A percentile compares a stretch with the other conserved stretches of the same genome.
These are phyloP conservation scores for Dromococcyx pavoninus DNA, from an alignment of 2,797 vertebrate species.

Conservation along the genomic window DNA sequence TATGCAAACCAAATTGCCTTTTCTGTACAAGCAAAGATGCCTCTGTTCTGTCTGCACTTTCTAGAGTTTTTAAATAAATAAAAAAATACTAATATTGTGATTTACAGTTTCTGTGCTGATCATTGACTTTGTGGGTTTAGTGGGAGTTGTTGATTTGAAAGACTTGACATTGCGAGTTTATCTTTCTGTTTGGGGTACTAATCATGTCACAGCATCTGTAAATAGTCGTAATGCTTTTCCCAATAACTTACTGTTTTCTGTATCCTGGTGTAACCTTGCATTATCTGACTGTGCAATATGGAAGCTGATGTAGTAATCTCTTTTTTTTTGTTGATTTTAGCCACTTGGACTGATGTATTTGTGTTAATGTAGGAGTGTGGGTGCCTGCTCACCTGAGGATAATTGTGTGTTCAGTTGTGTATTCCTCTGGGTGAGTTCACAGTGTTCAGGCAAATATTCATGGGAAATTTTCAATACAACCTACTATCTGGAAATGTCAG, in stretches of 20 bases:
- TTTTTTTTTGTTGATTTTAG: not conserved
- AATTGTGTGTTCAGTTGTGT: not conserved
- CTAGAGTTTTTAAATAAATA: not conserved
- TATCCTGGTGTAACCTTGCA: not conserved
- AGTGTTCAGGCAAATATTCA: not conserved
- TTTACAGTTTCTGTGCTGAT: not conserved
- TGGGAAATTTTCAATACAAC: not conserved
- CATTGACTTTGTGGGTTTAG: not conserved
- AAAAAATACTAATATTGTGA: not conserved
- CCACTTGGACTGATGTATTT: not conserved
- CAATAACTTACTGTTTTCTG: not conserved
- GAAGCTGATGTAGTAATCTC: not conserved
- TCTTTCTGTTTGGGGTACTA: slow-evolving; percentile 1
- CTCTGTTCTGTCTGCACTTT: not conserved
- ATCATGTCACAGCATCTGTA: not conserved
- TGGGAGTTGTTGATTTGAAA: slow-evolving; percentile 9
- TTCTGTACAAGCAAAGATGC: not conserved
- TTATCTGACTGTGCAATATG: not conserved
- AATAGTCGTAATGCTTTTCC: not conserved
- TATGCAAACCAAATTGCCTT: not conserved
- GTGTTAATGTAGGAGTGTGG: not conserved
- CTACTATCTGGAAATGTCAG: not conserved
- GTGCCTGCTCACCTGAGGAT: not conserved
- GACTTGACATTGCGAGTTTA: not conserved
- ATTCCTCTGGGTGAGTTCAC: not conserved